Evolutionary conservation across 2,113 vertebrate species (phyloP), one percentile per base, ranked within the genome.

Genomic region (Elephas maximus): DNA sequence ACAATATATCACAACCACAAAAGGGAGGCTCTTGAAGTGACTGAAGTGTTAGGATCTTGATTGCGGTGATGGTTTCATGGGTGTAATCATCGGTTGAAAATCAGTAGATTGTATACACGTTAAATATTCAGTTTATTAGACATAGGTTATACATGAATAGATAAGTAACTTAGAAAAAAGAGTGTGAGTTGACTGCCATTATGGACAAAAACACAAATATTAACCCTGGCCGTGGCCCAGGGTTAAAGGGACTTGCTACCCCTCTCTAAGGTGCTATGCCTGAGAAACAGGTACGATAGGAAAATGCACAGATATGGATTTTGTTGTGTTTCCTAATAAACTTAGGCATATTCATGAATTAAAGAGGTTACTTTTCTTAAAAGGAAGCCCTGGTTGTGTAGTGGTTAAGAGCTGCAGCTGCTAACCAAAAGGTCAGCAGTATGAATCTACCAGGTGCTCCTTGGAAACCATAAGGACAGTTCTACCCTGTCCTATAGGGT

Each of bases 311-410:
- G 65, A 78, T 26, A 0, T 17, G 8, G 0, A 28, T 41, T 11
- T 2, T 65, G 21, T 53, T 77, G 21, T 67, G 17, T 33, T 92
- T 80, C 81, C 82, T 80, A 62, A 28, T n/a, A 84, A 83, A 79
- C 33, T 57, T 79, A 48, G 44, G 4, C 9, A 74, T 83, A 44
- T 63, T 41, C 28, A n/a, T 79, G 33, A 48, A 63, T 78, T 91
- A 6, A 81, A 93, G 44, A 92, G 21, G 60, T 92, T 57, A 51
- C 17, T 63, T 81, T 86, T 81, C 79, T 65, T 78, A 73, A 95
- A 90, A 23, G 4, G 37, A 37, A 37, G 37, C 37, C 37, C 37
- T 37, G 37, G 37, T 37, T 37, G 37, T 37, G 37, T 37, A 37
- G 37, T 37, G 37, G 37, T 37, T 37, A 37, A 37, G 37, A 37